Evolutionary conservation across 1,140 invertebrate genomes (phyloP), one percentile per base, ranked within the genome.

Genomic region (Trissolcus basalis): DNA sequence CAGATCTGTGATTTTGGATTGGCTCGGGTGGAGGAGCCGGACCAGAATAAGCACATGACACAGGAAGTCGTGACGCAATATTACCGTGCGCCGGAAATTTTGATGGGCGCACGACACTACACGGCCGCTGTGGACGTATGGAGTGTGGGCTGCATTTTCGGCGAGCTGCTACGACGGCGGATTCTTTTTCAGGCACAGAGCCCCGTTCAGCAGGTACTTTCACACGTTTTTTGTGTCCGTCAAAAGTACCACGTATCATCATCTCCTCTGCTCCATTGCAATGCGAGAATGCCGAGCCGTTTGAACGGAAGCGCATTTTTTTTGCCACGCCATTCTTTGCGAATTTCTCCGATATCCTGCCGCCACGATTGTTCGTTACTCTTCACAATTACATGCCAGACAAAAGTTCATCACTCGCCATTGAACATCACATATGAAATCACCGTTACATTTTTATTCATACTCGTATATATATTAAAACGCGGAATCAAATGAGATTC

Each of bases 91-190:
- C 98, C 98, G 11, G 98, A 99, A 90, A 95, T 99, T 78, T 90
- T 99, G 15, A 97, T 99, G 93, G 98, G 98, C 27, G 97, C 98
- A 4, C 93, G 96, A 78, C 98, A 99, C 88, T 99, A 99, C 89
- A 97, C 97, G 15, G 95, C 94, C 8, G 95, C 96, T 0, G 96
- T 99, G 36, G 98, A 99, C 85, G 96, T 99, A 11, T 99, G 98
- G 98, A 97, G 96, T 44, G 97, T 99, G 19, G 98, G 98, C n/a
- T 99, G 98, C 86, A 99, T 99, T 82, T 99, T 99, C 85, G 98
- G 97, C 6, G 98, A 99, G 87, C 91, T 99, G 14, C 91, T 99
- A 0, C 95, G 96, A 44, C 89, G 98, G 58, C 91, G 97, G 64
- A 99, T 99, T 78, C 91, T 99, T 16, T 99, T 99, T 90, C 97